Conservation (phyloP, 2,797 vertebrate genomes). For the Enteromius viviparus region DNA sequence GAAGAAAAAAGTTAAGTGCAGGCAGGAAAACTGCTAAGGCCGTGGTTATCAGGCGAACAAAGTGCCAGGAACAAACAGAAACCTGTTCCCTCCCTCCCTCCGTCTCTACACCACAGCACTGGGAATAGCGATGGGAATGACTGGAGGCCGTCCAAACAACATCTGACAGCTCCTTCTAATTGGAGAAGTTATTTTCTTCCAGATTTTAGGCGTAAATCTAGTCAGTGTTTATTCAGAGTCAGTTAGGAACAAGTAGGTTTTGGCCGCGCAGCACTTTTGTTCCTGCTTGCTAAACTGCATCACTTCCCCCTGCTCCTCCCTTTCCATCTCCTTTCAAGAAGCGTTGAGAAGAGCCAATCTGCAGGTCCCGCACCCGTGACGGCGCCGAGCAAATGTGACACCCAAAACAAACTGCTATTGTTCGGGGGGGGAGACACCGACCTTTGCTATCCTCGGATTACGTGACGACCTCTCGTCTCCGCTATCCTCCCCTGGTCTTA, state of each 20-base stretch:
- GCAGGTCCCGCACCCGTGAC: slow-evolving; percentile 75
- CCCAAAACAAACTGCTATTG: slow-evolving; percentile 84
- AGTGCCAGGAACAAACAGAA: slow-evolving; percentile 52
- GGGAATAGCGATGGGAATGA: slow-evolving; percentile 65
- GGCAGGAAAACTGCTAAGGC: slow-evolving; percentile 25
- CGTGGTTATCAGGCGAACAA: slow-evolving; percentile 49
- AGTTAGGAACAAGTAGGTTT: slow-evolving; percentile 60
- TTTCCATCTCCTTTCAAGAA: slow-evolving; percentile 35
- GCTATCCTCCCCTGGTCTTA: slow-evolving; percentile 83
- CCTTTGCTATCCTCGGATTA: slow-evolving; percentile 90
- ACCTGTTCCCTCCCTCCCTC: slow-evolving; percentile 18
- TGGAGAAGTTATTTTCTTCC: slow-evolving; percentile 57
- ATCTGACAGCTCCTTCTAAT: slow-evolving; percentile 62
- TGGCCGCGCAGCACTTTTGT: slow-evolving; percentile 56
- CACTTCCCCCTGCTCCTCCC: slow-evolving; percentile 15
- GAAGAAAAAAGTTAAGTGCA: slow-evolving; percentile 38
- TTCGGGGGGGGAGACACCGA: slow-evolving; percentile 74
- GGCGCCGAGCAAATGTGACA: slow-evolving; percentile 76
- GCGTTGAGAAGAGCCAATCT: slow-evolving; percentile 78
- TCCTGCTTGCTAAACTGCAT: slow-evolving; percentile 56
- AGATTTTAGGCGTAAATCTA: slow-evolving; percentile 62
- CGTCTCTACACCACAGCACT: slow-evolving; percentile 58
- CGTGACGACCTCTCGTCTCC: slow-evolving; percentile 85
- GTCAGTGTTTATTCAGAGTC: slow-evolving; percentile 66
- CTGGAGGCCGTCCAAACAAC: slow-evolving; percentile 59